Percentiles rank a stretch among this genome's conserved stretches.
phyloP scores from a whole-genome alignment of 2,797 vertebrate genomes.

The Hippopotamyrus pictus region DNA sequence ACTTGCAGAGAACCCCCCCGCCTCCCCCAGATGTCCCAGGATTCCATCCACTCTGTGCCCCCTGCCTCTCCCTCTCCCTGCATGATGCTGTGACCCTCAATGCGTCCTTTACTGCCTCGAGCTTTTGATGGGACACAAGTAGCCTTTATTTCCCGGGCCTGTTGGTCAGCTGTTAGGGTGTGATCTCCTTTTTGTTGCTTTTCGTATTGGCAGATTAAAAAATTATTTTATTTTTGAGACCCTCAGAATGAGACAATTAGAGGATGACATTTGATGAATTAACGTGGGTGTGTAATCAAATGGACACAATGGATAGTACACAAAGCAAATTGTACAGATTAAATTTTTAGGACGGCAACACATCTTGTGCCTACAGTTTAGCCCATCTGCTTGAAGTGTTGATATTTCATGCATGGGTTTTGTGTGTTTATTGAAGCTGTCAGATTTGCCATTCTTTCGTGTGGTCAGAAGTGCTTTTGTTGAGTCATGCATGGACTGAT shows the following conservation, averaged over 20 bases:
- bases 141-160: neutral
- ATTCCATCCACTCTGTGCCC: neutral
- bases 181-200: neutral
- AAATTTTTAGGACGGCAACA: neutral
- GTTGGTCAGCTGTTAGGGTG: neutral
- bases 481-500: conserved; percentile 24
- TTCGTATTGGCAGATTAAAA: neutral
- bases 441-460: conserved; percentile 9
- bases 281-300: neutral
- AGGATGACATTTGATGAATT: neutral
- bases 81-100: neutral
- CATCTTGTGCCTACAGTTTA: neutral
- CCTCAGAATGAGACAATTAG: neutral
- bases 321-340: neutral
- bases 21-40: neutral
- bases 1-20: neutral
- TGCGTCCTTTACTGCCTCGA: neutral
- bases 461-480: neutral
- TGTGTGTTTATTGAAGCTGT: conserved; percentile 24
- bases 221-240: neutral
- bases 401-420: conserved; percentile 25
- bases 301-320: neutral
- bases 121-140: neutral
- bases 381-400: conserved; percentile 15
- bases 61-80: neutral